phyloP scores from a whole-genome alignment of 2,888 invertebrate species.

The Drosophila birchii region DNA sequence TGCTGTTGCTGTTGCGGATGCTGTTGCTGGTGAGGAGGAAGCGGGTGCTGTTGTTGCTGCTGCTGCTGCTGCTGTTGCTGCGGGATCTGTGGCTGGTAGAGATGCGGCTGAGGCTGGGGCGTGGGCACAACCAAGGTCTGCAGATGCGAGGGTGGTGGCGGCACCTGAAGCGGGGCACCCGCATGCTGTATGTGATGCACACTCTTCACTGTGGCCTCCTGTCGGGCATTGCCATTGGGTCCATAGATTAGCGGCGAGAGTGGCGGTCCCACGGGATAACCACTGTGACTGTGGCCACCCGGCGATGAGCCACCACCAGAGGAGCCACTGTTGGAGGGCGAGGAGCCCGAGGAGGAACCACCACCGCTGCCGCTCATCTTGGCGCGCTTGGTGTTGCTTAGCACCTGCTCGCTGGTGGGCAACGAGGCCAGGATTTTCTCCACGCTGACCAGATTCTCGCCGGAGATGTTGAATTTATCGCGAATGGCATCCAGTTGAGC shows the following conservation, averaged over 20 bases:
- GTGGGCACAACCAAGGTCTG: conserved; percentile 26
- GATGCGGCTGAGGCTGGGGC: conserved; percentile 40
- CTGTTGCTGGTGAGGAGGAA: conserved; percentile 25
- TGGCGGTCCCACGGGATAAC: conserved; percentile 49
- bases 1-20: conserved; percentile 17
- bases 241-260: conserved; percentile 64
- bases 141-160: conserved; percentile 33
- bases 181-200: conserved; percentile 59
- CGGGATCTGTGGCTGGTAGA: conserved; percentile 41
- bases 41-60: conserved; percentile 26
- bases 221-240: conserved; percentile 40
- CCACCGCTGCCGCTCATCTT: conserved; percentile 77
- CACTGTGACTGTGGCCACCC: conserved; percentile 45
- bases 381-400: conserved; percentile 91
- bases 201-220: conserved; percentile 44
- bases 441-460: conserved; percentile 93
- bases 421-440: conserved; percentile 95
- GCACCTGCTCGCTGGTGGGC: conserved; percentile 93
- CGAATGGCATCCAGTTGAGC: conserved; percentile 96
- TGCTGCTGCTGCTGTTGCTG: conserved; percentile 32
- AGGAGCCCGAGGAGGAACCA: conserved; percentile 44
- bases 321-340: conserved; percentile 38
- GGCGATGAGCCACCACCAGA: conserved; percentile 43
- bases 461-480: conserved; percentile 96
- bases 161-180: conserved; percentile 28